Percentiles rank a stretch among this genome's conserved stretches.
These are phyloP conservation scores for Coilia nasus DNA, from an alignment of 2,797 vertebrate species.

Conservation along the genomic window DNA sequence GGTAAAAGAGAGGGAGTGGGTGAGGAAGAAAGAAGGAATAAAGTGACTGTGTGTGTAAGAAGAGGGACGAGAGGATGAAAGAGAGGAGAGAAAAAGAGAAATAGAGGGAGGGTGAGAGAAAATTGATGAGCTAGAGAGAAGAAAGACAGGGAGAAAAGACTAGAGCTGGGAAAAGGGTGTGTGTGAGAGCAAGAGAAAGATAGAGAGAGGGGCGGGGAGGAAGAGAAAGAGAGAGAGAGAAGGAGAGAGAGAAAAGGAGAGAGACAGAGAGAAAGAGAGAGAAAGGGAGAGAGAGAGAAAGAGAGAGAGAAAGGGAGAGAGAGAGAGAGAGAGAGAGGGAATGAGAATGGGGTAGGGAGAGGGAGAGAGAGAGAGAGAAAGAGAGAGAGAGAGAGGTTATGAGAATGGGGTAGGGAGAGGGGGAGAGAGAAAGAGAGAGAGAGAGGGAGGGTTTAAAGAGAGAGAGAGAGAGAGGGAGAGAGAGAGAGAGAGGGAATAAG, in stretches of 20 bases:
- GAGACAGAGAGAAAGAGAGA: neutral
- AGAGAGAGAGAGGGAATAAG: neutral
- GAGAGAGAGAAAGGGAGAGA: conserved; percentile 29
- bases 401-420: neutral
- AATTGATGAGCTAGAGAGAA: too few relatives aligned
- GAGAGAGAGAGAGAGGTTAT: neutral
- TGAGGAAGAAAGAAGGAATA: neutral
- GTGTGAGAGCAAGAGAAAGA: too few relatives aligned
- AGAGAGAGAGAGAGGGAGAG: neutral
- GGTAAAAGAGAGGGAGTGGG: neutral
- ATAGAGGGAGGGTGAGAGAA: too few relatives aligned
- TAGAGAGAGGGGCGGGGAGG: neutral
- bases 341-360: conserved; percentile 36
- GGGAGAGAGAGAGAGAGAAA: neutral
- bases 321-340: conserved; percentile 10
- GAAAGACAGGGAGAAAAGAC: too few relatives aligned
- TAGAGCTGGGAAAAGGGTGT: too few relatives aligned
- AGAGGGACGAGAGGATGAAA: too few relatives aligned
- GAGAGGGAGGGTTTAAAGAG: neutral
- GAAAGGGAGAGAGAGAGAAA: neutral
- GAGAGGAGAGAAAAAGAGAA: too few relatives aligned
- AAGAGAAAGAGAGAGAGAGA: neutral
- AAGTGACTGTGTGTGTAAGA: too few relatives aligned
- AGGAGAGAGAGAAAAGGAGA: neutral
- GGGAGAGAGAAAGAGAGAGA: neutral